phyloP scores from a whole-genome alignment of 1,140 invertebrate genomes.

The Aleiodes sp. region DNA sequence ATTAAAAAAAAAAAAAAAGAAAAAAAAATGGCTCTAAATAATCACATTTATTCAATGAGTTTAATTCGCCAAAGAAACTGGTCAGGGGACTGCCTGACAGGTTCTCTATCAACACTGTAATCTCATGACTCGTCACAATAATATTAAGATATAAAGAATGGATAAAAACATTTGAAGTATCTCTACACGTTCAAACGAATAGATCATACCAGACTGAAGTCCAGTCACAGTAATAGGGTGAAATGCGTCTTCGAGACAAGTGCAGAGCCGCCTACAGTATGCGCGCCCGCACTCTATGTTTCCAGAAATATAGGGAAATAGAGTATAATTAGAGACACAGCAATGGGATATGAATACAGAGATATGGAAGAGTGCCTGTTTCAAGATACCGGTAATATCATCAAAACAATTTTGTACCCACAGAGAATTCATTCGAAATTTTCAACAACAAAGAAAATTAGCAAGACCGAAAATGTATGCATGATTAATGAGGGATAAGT shows the following conservation, averaged over 20 bases:
- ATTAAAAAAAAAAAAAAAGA: not conserved
- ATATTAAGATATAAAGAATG: not conserved
- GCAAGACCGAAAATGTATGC: too few species aligned
- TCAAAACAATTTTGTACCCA: not conserved
- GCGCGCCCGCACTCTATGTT: slow-evolving; percentile 28
- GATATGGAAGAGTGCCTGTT: not conserved
- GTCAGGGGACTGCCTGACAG: too few species aligned
- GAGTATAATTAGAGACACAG: slow-evolving; percentile 31
- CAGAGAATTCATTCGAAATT: not conserved
- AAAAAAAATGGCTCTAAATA: too few species aligned
- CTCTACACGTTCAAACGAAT: slow-evolving; percentile 51
- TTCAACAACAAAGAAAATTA: not conserved
- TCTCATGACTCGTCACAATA: not conserved
- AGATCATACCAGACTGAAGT: slow-evolving; percentile 59
- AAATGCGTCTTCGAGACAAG: slow-evolving; percentile 21
- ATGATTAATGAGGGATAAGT: too few species aligned
- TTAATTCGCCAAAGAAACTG: not conserved
- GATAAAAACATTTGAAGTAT: slow-evolving; percentile 27
- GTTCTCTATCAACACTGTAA: not conserved
- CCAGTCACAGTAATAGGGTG: slow-evolving; percentile 37
- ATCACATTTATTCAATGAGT: not conserved
- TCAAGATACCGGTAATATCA: not conserved
- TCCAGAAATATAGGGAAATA: slow-evolving; percentile 35
- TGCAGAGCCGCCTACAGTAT: slow-evolving; percentile 35
- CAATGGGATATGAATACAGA: too few species aligned